Evolutionary conservation across 2,888 invertebrate species (phyloP), one percentile per base, ranked within the genome.

Genomic region (Cheilosia soror): DNA sequence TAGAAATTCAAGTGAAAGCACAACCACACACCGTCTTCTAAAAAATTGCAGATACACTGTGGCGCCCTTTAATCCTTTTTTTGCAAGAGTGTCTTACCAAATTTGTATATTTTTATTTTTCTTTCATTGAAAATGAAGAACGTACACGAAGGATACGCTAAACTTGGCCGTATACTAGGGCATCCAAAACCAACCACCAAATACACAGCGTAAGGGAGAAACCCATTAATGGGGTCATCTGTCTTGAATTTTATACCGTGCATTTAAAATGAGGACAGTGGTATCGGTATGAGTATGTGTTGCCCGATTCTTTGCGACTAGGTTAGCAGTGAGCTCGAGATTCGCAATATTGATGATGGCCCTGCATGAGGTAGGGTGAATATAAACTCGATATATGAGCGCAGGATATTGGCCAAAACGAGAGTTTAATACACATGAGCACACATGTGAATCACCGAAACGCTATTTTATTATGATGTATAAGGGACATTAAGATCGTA

Each of bases 211-310:
- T 27, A 62, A 57, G 44, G 55, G 66, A 49, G 47, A 29, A 57
- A 62, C 25, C 75, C 60, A 76, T 84, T 84, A 84, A 84, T 71
- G 85, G 76, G 80, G 85, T 85, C 85, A 85, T 85, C 85, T 81
- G 76, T 85, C 85, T 85, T 81, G 58, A 40, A 79, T 69, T 69
- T 63, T 65, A 69, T 68, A 58, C 9, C 51, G 49, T 69, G 68
- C 79, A 84, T 84, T 75, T 75, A 57, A 78, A 83, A 62, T 72
- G 66, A 83, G 78, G 27, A 72, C n/a, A 51, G 29, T 6, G 31
- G 15, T 40, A 20, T 20, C 20, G n/a, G 29, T n/a, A 63, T 68
- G 49, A 37, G 37, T 11, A 13, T 71, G 42, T 51, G 66, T 57
- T 82, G 82, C 71, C 47, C 72, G 60, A 82, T 47, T 69, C 75